Evolutionary conservation across 2,113 vertebrate genomes (phyloP).

Genomic region (Peucedramus taeniatus): DNA sequence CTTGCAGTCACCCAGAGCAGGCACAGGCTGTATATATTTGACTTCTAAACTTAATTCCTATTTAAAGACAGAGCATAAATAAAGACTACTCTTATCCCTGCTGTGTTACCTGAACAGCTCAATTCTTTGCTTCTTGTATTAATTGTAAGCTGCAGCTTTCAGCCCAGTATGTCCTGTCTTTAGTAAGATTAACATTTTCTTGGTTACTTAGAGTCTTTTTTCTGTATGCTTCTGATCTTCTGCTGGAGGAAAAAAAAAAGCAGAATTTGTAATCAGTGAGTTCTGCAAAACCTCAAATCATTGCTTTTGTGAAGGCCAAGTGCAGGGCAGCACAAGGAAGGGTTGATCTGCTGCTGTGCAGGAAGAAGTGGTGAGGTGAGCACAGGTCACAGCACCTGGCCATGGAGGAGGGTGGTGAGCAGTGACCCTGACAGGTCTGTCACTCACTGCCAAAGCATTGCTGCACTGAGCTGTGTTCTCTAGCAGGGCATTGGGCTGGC

Average conservation of each 20-base stretch:
- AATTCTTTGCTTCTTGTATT: neutral
- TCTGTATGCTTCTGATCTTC: neutral
- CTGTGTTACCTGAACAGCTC: neutral
- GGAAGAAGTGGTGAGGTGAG: neutral
- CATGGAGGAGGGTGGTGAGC: neutral
- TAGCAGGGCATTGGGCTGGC: neutral
- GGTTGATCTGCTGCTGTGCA: rapidly evolving
- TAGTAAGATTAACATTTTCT: neutral
- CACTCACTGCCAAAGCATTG: rapidly evolving
- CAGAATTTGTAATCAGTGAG: neutral
- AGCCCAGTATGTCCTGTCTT: neutral
- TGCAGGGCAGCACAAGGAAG: neutral
- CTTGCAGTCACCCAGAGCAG: neutral
- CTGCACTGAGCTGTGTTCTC: neutral
- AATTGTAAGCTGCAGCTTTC: neutral
- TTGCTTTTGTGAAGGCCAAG: neutral
- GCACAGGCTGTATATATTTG: neutral
- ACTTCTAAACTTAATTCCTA: neutral
- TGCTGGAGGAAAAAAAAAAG: neutral
- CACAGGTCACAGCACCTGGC: neutral
- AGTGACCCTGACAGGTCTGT: neutral
- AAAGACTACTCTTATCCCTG: neutral
- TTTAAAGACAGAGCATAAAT: neutral
- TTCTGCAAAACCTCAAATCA: neutral
- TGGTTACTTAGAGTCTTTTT: neutral